phyloP scores from a whole-genome alignment of 2,113 vertebrate genomes.

The Meleagris gallopavo region DNA sequence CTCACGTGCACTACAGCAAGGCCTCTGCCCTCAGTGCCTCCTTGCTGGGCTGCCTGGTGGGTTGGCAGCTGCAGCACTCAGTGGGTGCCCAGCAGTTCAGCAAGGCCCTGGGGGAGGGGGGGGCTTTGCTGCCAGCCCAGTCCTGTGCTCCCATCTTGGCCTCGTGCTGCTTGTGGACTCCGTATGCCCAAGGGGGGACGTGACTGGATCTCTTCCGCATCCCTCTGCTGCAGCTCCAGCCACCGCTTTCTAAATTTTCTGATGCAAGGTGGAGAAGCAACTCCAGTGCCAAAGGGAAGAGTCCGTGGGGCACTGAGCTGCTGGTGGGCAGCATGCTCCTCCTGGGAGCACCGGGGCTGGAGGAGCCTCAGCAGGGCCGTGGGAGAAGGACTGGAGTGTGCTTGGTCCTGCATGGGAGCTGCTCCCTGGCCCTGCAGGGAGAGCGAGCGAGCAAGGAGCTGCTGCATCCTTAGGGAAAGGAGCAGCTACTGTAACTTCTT shows the following conservation, averaged over 20 bases:
- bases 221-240: constrained; percentile 30
- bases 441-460: constrained; percentile 64
- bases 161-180: constrained; percentile 26
- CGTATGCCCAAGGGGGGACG: background rate
- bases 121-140: background rate
- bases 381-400: constrained; percentile 49
- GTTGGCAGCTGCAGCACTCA: background rate
- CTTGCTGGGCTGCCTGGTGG: background rate
- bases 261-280: constrained; percentile 26
- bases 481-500: constrained; percentile 82
- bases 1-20: constrained; percentile 30
- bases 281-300: constrained; percentile 49
- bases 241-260: constrained; percentile 1
- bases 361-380: constrained; percentile 33
- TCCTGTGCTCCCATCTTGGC: background rate
- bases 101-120: background rate
- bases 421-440: constrained; percentile 55
- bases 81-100: background rate
- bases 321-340: background rate
- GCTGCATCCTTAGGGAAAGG: constrained; percentile 75
- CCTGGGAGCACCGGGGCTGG: background rate
- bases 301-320: background rate
- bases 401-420: constrained; percentile 57
- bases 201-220: background rate
- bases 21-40: constrained; percentile 59